A percentile compares a stretch with the other conserved stretches of the same genome.
Evolutionary conservation across 2,797 vertebrate species (phyloP).

Genomic region (Diglossa cyanea): DNA sequence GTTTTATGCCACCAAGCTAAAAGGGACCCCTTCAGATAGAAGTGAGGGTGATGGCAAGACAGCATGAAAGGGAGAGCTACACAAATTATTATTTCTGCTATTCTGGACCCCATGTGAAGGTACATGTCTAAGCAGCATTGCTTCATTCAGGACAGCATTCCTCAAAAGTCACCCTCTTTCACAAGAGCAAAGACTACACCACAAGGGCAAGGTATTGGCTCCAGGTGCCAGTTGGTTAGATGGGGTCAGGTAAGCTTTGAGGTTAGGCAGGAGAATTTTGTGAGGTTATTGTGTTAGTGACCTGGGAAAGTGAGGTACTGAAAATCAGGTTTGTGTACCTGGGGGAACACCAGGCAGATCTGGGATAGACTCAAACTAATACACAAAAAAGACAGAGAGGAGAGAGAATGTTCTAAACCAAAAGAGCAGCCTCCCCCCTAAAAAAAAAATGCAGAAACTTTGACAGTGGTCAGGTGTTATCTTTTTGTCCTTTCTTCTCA

Average conservation of each 20-base stretch:
- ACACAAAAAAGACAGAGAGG: not conserved
- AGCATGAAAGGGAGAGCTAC: not conserved
- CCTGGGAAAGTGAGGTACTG: not conserved
- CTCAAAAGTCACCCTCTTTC: not conserved
- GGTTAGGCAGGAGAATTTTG: not conserved
- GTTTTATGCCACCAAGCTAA: not conserved
- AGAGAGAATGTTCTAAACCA: not conserved
- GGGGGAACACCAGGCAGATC: not conserved
- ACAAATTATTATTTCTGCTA: not conserved
- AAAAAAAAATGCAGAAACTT: not conserved
- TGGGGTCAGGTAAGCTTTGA: not conserved
- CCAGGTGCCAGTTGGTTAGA: not conserved
- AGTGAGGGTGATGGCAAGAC: not conserved
- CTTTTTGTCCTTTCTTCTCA: not conserved
- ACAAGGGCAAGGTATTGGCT: not conserved
- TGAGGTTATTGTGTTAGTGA: not conserved
- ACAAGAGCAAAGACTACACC: not conserved
- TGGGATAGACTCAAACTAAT: not conserved
- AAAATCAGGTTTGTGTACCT: not conserved
- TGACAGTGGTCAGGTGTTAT: not conserved
- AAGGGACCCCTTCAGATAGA: not conserved
- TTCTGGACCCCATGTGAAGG: not conserved
- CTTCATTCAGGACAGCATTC: not conserved
- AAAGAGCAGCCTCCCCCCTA: rapidly evolving
- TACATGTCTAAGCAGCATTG: not conserved